Conservation (phyloP, 2,113 vertebrate genomes). For the Etia nguti region DNA sequence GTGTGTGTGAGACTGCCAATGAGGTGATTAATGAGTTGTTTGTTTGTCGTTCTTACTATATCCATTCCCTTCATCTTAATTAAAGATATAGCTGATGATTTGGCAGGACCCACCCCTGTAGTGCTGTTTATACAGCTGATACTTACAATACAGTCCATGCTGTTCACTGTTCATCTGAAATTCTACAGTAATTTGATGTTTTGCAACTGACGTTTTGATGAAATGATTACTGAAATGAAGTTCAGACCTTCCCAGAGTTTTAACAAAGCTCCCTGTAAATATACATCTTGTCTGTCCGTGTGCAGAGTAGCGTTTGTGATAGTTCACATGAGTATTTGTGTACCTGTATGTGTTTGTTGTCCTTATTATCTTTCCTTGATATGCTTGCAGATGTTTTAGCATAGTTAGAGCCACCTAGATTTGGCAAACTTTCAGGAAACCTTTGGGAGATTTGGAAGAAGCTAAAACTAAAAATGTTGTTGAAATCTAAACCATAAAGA, state of each 20-base stretch:
- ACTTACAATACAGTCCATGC: not conserved
- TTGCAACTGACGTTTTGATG: constrained; percentile 29
- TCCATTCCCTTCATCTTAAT: constrained; percentile 27
- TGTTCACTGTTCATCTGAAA: constrained; percentile 7
- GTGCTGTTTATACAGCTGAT: constrained; percentile 21
- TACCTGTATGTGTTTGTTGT: not conserved
- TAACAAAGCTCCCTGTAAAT: not conserved
- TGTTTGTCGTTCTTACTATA: constrained; percentile 34
- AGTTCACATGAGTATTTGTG: not conserved
- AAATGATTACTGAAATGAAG: constrained; percentile 19
- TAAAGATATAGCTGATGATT: constrained; percentile 46
- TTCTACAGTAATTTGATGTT: constrained; percentile 17
- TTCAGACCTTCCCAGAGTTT: not conserved
- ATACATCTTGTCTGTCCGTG: not conserved
- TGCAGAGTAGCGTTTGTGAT: not conserved
- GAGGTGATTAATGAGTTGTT: constrained; percentile 42
- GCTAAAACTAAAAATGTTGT: not conserved
- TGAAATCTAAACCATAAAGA: not conserved
- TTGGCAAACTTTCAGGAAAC: not conserved
- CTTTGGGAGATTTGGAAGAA: not conserved
- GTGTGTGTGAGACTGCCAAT: not conserved
- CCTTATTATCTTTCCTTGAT: not conserved
- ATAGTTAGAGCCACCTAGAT: not conserved
- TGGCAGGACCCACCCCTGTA: not conserved
- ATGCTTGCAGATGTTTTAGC: not conserved